phyloP scores from a whole-genome alignment of 1,140 invertebrate species.

The Ceratina japonica region DNA sequence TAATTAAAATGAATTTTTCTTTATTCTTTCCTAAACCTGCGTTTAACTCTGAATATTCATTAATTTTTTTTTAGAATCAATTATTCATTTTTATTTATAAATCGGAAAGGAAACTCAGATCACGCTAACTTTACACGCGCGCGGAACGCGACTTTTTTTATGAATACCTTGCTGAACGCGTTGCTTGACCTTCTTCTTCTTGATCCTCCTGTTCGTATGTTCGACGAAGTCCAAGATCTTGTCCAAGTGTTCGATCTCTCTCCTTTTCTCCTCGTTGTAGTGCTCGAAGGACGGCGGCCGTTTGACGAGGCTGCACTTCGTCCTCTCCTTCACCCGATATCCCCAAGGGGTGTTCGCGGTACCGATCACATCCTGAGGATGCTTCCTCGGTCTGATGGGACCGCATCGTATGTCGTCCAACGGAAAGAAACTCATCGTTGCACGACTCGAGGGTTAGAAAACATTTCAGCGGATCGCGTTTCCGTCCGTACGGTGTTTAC shows the following conservation, averaged over 20 bases:
- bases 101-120: background rate
- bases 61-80: too few relatives aligned
- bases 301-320: slow-evolving; percentile 13
- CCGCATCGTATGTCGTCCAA: slow-evolving; percentile 36
- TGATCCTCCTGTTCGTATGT: slow-evolving; percentile 57
- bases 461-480: background rate
- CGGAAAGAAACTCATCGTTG: slow-evolving; percentile 50
- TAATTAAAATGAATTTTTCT: background rate
- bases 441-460: background rate
- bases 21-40: background rate
- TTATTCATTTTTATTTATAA: too few relatives aligned
- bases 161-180: slow-evolving; percentile 55
- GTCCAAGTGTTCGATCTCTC: slow-evolving; percentile 48
- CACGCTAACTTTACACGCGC: background rate
- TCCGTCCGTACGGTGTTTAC: slow-evolving; percentile 11
- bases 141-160: background rate
- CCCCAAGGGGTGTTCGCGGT: slow-evolving; percentile 55
- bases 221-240: slow-evolving; percentile 53
- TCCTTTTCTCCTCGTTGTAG: slow-evolving; percentile 9
- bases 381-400: slow-evolving; percentile 16
- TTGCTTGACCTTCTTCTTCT: slow-evolving; percentile 48
- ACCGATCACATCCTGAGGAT: slow-evolving; percentile 45
- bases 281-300: slow-evolving; percentile 16
- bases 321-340: slow-evolving; percentile 51
- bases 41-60: too few relatives aligned